Evolutionary conservation across 2,888 invertebrate genomes (phyloP).

Genomic region (Meghimatium bilineatum): DNA sequence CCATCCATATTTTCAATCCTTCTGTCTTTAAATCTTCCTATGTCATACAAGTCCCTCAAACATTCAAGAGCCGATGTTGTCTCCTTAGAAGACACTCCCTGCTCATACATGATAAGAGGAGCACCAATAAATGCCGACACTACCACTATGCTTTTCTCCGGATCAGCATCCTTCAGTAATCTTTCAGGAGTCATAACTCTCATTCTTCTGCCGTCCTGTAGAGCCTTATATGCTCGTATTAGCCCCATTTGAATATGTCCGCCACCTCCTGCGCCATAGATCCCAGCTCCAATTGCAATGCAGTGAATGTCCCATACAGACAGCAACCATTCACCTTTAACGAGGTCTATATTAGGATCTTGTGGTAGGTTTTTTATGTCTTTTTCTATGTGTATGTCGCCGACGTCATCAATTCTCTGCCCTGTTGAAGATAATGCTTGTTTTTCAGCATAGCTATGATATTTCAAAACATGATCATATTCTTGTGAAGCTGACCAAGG

Average conservation of each 20-base stretch:
- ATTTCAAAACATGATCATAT: neutral
- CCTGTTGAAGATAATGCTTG: conserved; percentile 49
- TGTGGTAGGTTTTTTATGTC: conserved; percentile 37
- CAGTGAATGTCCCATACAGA: conserved; percentile 72
- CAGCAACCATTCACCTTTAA: conserved; percentile 69
- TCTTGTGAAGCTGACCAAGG: conserved; percentile 35
- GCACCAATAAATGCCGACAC: conserved; percentile 69
- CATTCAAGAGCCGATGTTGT: conserved; percentile 58
- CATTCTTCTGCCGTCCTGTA: conserved; percentile 62
- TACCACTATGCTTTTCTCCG: conserved; percentile 57
- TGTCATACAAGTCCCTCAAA: conserved; percentile 57
- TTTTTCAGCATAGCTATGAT: neutral
- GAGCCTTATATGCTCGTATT: conserved; percentile 56
- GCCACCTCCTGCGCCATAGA: conserved; percentile 74
- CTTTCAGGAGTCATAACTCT: conserved; percentile 65
- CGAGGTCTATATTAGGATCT: conserved; percentile 54
- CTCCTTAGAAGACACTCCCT: conserved; percentile 61
- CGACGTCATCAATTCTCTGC: conserved; percentile 1
- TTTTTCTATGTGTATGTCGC: conserved; percentile 2
- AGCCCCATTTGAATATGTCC: conserved; percentile 69
- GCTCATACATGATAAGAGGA: conserved; percentile 66
- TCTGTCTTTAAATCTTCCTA: conserved; percentile 57
- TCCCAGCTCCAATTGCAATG: conserved; percentile 71
- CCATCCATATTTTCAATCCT: conserved; percentile 52
- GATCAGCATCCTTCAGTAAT: conserved; percentile 53